These are phyloP conservation scores for Phoxinus dragarum DNA, from an alignment of 2,797 vertebrate genomes.

Conservation along the genomic window DNA sequence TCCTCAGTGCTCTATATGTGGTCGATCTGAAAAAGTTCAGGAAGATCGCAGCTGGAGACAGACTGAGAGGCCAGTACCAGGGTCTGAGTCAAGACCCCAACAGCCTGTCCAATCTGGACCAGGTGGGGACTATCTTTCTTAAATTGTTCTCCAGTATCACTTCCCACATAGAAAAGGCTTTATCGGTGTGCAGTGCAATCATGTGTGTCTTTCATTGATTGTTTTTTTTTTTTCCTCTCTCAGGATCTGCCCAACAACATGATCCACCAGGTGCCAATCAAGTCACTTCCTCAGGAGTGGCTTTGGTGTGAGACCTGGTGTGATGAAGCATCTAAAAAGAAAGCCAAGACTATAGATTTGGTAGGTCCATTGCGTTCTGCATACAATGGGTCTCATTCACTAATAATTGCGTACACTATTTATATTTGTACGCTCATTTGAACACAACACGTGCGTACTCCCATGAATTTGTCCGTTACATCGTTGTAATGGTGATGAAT, in stretches of 20 bases:
- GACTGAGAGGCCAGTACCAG: slow-evolving; percentile 95
- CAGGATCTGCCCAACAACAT: slow-evolving; percentile 99
- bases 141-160: background rate
- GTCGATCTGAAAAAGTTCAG: slow-evolving; percentile 98
- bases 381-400: background rate
- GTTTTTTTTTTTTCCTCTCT: background rate
- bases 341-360: slow-evolving; percentile 96
- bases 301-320: slow-evolving; percentile 99
- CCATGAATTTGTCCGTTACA: no score
- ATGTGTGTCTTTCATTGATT: background rate
- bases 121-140: slow-evolving; percentile 76
- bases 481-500: no score
- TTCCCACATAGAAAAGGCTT: background rate
- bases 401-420: background rate
- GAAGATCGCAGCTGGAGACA: slow-evolving; percentile 96
- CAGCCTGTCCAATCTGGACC: slow-evolving; percentile 97
- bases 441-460: background rate
- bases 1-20: slow-evolving; percentile 90
- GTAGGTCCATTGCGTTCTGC: slow-evolving; percentile 70
- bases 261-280: slow-evolving; percentile 99
- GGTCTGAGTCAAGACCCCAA: slow-evolving; percentile 98
- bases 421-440: background rate
- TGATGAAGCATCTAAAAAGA: slow-evolving; percentile 89
- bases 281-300: slow-evolving; percentile 98
- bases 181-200: background rate